Conservation (phyloP, 2,797 vertebrate genomes). For the Enteromius anoplus region DNA sequence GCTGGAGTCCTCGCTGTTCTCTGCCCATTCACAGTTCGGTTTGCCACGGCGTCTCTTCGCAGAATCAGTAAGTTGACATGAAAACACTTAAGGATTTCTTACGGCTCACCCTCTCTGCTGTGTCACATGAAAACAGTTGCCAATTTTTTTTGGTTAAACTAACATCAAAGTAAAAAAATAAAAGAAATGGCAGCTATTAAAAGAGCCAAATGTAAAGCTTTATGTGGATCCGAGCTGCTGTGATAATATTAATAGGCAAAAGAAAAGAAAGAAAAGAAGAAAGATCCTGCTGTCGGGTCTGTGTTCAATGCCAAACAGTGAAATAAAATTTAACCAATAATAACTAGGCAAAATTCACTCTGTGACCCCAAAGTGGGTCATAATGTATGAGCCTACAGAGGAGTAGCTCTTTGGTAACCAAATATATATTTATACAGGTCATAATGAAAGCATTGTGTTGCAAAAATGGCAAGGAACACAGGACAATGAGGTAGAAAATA, state of each 20-base stretch:
- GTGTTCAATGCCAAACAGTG: constrained; percentile 47
- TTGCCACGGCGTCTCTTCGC: constrained; percentile 22
- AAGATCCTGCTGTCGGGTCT: constrained; percentile 43
- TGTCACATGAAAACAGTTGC: constrained; percentile 59
- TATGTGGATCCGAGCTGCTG: constrained; percentile 60
- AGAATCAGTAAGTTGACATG: constrained; percentile 56
- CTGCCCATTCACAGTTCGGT: constrained; percentile 21
- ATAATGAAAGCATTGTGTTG: no score
- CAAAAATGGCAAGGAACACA: no score
- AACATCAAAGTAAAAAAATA: constrained; percentile 63
- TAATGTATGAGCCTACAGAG: neutral
- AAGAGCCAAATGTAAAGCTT: constrained; percentile 62
- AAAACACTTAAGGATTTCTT: constrained; percentile 59
- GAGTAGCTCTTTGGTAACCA: neutral
- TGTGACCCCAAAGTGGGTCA: neutral
- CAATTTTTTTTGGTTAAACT: constrained; percentile 50
- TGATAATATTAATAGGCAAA: constrained; percentile 57
- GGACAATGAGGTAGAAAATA: no score
- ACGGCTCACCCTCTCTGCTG: constrained; percentile 37
- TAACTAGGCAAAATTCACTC: neutral
- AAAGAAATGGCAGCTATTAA: constrained; percentile 63
- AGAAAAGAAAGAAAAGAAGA: constrained; percentile 28
- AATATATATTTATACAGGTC: neutral
- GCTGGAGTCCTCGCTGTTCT: constrained; percentile 33
- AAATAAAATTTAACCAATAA: constrained; percentile 35